These are phyloP conservation scores for Alligator mississippiensis DNA, from an alignment of 2,113 vertebrate genomes.

Conservation along the genomic window DNA sequence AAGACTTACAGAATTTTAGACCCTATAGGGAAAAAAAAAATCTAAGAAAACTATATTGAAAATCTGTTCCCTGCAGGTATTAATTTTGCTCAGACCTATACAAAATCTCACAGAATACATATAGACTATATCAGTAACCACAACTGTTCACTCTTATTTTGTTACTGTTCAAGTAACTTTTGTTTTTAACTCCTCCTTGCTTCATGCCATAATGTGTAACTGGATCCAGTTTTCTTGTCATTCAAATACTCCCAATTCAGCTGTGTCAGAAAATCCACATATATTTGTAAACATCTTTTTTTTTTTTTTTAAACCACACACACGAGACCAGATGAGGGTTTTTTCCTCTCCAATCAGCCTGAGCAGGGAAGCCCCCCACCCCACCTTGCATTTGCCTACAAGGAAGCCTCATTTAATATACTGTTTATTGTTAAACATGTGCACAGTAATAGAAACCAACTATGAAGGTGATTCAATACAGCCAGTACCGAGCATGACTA, in stretches of 20 bases:
- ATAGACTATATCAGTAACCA: not conserved
- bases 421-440: too few relatives aligned
- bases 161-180: not conserved
- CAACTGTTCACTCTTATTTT: not conserved
- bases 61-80: not conserved
- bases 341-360: too few relatives aligned
- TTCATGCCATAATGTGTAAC: not conserved
- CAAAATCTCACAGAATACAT: not conserved
- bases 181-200: not conserved
- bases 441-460: too few relatives aligned
- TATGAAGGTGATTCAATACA: too few relatives aligned
- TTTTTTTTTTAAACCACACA: not conserved
- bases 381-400: too few relatives aligned
- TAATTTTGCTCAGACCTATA: not conserved
- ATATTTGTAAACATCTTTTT: not conserved
- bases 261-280: not conserved
- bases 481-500: too few relatives aligned
- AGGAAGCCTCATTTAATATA: too few relatives aligned
- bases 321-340: too few relatives aligned
- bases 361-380: too few relatives aligned
- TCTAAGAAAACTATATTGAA: not conserved
- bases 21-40: not conserved
- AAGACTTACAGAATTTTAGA: not conserved
- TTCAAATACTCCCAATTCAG: not conserved
- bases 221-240: not conserved